phyloP scores from a whole-genome alignment of 2,888 invertebrate species.

The Baronia brevicornis region DNA sequence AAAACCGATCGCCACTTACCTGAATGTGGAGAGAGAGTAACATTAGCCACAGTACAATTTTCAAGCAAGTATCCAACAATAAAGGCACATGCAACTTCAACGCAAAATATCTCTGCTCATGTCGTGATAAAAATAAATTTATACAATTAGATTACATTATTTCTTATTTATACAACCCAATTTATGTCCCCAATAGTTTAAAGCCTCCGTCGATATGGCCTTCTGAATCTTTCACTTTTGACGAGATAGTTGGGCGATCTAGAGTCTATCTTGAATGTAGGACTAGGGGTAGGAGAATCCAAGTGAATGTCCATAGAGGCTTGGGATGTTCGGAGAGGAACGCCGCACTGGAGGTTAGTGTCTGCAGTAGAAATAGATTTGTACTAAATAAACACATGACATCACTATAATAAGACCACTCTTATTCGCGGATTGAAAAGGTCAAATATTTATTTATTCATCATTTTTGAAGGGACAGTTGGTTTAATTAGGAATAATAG shows the following conservation, averaged over 20 bases:
- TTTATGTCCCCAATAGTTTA: constrained; percentile 16
- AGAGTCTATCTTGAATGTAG: constrained; percentile 20
- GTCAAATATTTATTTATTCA: not conserved
- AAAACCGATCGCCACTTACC: constrained; percentile 14
- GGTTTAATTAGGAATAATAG: too few species aligned
- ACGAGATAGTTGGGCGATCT: constrained; percentile 39
- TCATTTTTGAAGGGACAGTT: too few species aligned
- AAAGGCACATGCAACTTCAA: constrained; percentile 41
- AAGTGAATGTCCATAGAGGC: constrained; percentile 54
- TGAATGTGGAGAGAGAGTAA: too few species aligned
- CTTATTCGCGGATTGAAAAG: not conserved
- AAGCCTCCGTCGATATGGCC: constrained; percentile 28
- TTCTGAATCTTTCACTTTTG: constrained; percentile 31
- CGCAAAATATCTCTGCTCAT: constrained; percentile 58
- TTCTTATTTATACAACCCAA: constrained; percentile 32
- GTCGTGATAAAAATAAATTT: constrained; percentile 29
- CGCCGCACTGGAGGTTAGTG: constrained; percentile 27
- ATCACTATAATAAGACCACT: constrained; percentile 1
- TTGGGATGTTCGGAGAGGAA: constrained; percentile 51
- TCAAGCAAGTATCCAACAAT: constrained; percentile 32
- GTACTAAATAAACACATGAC: constrained; percentile 2
- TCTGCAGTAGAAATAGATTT: constrained; percentile 37
- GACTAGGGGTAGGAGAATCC: constrained; percentile 24
- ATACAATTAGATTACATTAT: constrained; percentile 26
- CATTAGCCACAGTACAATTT: too few species aligned